Evolutionary conservation across 2,888 invertebrate genomes (phyloP).

Genomic region (Busseola fusca): DNA sequence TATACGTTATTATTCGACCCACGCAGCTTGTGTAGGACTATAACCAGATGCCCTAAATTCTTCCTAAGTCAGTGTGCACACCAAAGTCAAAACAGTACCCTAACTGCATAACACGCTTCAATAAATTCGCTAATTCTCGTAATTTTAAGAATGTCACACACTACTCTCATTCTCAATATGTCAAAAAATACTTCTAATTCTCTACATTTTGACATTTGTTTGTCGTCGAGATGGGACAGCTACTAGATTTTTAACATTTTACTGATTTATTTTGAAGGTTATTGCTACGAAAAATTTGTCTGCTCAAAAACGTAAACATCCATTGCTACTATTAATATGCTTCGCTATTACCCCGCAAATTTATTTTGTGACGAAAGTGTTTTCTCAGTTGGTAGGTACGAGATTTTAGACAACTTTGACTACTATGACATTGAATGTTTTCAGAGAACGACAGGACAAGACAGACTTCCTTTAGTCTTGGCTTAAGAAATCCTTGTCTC

Average conservation of each 20-base stretch:
- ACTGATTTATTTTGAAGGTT: not conserved
- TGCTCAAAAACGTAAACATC: not conserved
- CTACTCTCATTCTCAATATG: too few relatives aligned
- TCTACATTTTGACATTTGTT: too few relatives aligned
- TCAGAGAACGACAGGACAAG: too few relatives aligned
- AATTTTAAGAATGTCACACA: too few relatives aligned
- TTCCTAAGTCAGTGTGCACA: not conserved
- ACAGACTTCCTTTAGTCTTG: not conserved
- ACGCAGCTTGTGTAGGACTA: constrained; percentile 1
- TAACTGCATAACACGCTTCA: not conserved
- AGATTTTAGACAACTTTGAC: not conserved
- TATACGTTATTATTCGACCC: constrained; percentile 5
- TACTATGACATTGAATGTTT: not conserved
- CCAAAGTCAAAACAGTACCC: not conserved
- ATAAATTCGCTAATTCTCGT: too few relatives aligned
- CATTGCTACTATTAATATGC: not conserved
- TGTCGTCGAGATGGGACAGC: too few relatives aligned
- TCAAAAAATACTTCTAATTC: too few relatives aligned
- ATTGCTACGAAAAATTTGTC: not conserved
- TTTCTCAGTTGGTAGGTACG: not conserved
- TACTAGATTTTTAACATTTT: too few relatives aligned
- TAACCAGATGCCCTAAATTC: not conserved
- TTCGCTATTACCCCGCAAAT: not conserved
- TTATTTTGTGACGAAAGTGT: not conserved
- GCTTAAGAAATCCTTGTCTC: not conserved